Percentiles rank a stretch among this genome's conserved stretches.
These are phyloP conservation scores for Tretioscincus oriximinensis DNA, from an alignment of 2,113 vertebrate species.

Conservation along the genomic window DNA sequence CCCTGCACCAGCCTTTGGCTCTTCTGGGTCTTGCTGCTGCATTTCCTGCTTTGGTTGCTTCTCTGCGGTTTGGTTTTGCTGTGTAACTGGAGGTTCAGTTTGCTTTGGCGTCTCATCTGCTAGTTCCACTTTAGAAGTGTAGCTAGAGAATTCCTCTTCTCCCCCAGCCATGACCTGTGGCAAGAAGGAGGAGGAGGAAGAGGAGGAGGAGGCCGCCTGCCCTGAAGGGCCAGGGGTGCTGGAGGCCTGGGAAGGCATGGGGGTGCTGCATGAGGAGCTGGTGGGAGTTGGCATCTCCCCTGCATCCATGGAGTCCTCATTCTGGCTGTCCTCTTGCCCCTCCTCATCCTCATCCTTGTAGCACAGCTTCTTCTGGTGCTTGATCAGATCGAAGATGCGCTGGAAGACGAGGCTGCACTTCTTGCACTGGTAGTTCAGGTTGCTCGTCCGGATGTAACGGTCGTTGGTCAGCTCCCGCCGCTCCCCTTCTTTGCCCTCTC, in stretches of 20 bases:
- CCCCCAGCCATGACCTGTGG: conserved; percentile 77
- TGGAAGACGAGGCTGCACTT: conserved; percentile 98
- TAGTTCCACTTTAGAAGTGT: conserved; percentile 79
- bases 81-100: conserved; percentile 81
- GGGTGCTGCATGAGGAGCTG: conserved; percentile 96
- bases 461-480: conserved; percentile 93
- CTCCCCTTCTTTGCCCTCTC: conserved; percentile 92
- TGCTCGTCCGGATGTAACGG: conserved; percentile 94
- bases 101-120: conserved; percentile 95
- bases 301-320: conserved; percentile 94
- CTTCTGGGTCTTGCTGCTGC: conserved; percentile 77
- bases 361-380: conserved; percentile 99
- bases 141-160: conserved; percentile 81
- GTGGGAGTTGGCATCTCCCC: conserved; percentile 93
- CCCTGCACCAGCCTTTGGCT: conserved; percentile 81
- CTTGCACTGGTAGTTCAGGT: conserved; percentile 98
- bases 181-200: conserved; percentile 66
- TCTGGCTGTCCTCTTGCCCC: conserved; percentile 96
- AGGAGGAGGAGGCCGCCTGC: conserved; percentile 65
- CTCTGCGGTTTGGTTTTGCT: conserved; percentile 83
- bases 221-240: conserved; percentile 85
- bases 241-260: conserved; percentile 90
- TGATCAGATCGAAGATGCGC: conserved; percentile 98
- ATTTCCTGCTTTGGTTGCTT: conserved; percentile 90
- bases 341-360: conserved; percentile 99